Evolutionary conservation across 2,797 vertebrate species (phyloP).

Genomic region (Etheostoma perlongum): DNA sequence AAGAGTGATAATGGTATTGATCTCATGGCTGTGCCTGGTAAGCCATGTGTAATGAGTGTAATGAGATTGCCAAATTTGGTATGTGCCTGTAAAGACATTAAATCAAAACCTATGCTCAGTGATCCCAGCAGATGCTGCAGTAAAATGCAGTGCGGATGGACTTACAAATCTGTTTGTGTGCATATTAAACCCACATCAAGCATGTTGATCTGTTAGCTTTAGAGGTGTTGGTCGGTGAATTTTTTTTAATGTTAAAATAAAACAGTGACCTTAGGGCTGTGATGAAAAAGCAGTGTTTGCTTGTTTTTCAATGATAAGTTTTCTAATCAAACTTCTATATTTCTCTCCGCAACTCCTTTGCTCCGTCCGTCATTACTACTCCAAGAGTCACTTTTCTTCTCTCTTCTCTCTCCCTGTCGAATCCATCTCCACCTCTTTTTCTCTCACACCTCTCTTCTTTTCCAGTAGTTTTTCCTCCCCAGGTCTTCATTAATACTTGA

Average conservation of each 20-base stretch:
- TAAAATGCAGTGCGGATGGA: neutral
- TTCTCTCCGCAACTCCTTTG: neutral
- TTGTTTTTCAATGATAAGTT: neutral
- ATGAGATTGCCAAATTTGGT: no score
- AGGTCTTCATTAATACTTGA: slow-evolving; percentile 85
- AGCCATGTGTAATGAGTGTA: no score
- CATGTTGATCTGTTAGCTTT: neutral
- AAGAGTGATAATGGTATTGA: no score
- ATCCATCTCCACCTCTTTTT: slow-evolving; percentile 6
- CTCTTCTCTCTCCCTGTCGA: neutral
- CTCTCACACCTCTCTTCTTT: slow-evolving; percentile 7
- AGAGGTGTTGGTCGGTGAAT: neutral
- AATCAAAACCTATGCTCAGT: no score
- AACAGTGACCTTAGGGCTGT: neutral
- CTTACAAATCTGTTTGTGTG: neutral
- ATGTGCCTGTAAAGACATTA: no score
- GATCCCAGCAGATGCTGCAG: neutral
- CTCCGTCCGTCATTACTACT: neutral
- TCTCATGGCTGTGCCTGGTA: no score
- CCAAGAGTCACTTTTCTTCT: neutral
- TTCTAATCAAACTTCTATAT: neutral
- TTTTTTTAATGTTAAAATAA: neutral
- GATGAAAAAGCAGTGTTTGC: neutral
- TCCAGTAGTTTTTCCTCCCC: slow-evolving; percentile 45
- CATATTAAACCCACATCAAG: neutral